Base-by-base conservation (phyloP, 2,797 vertebrate genomes). In the Microctenopoma stevenorrisi region DNA sequence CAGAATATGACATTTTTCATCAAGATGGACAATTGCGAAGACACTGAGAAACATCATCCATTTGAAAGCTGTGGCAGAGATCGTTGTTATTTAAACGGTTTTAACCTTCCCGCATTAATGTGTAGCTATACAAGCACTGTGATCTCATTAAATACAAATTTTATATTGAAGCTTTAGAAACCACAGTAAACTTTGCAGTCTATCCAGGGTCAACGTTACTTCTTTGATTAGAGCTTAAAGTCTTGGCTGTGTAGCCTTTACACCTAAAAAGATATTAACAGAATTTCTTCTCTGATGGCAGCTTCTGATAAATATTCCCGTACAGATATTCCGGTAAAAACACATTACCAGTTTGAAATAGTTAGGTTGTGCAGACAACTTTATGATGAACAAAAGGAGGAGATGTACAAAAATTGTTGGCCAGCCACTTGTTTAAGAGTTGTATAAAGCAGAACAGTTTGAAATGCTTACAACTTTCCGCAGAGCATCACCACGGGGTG, bases 401-500 rank as follows among this genome's bases (percentile, higher is more conserved):
- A 58, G 11, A 33, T 42, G 26, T 2, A 50, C 37, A 55, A 14
- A 52, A 58, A 37, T 48, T 46, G 72, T 14, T 26, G 26, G 40
- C 16, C 12, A 56, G 26, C 30, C 18, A 33, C 53, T 70, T 58
- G 44, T 65, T 71, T 64, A 58, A 40, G 26, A 77, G 58, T 70
- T 69, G 65, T 51, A 53, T 25, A 71, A 44, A 51, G 52, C 44
- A 54, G 70, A 84, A 68, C 43, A 43, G 72, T 56, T 78, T 55
- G 65, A 65, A 72, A 68, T 46, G 26, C 30, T 30, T 59, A 64
- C 52, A 50, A 74, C 35, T 54, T 65, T 74, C 59, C 59, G 37
- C 9, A n/a, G 64, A 53, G 78, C 68, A 60, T 64, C 74, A 72
- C 81, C 25, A 46, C 30, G 3, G 76, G 70, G 72, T 56, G 65